Conservation (phyloP, 2,797 vertebrate species). For the Dallia pectoralis region DNA sequence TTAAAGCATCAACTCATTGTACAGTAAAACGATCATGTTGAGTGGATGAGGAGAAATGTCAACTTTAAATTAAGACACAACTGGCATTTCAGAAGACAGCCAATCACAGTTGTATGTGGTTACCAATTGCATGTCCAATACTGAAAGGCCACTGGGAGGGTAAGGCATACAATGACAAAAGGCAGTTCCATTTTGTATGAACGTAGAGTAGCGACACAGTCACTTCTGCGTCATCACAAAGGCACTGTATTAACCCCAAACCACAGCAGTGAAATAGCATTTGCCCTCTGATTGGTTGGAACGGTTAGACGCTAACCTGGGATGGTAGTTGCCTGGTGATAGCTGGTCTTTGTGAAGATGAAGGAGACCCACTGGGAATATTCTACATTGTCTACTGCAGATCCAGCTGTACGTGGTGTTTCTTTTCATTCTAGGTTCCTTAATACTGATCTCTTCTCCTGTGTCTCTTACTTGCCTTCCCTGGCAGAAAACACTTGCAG, state of each 20-base stretch:
- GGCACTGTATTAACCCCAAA: conserved; percentile 11
- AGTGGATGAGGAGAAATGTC: no score
- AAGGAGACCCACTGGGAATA: background rate
- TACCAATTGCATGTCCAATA: background rate
- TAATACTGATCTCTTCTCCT: background rate
- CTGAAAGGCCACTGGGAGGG: background rate
- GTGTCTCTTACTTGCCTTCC: conserved; percentile 3
- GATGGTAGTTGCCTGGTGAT: conserved; percentile 16
- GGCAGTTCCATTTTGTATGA: background rate
- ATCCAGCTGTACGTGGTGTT: conserved; percentile 5
- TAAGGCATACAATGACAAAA: background rate
- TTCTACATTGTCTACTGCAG: background rate
- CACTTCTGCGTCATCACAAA: background rate
- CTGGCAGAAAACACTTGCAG: background rate
- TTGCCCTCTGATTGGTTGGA: background rate
- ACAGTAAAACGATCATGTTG: no score
- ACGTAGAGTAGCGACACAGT: background rate
- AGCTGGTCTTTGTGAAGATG: background rate
- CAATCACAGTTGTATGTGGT: background rate
- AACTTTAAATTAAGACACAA: no score
- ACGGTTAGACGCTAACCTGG: conserved; percentile 12
- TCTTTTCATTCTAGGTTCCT: conserved; percentile 5
- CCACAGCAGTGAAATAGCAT: background rate
- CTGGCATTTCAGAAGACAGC: background rate
- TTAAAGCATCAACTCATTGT: no score